Base-by-base conservation (phyloP, 2,888 invertebrate genomes). In the Meloe dianella region DNA sequence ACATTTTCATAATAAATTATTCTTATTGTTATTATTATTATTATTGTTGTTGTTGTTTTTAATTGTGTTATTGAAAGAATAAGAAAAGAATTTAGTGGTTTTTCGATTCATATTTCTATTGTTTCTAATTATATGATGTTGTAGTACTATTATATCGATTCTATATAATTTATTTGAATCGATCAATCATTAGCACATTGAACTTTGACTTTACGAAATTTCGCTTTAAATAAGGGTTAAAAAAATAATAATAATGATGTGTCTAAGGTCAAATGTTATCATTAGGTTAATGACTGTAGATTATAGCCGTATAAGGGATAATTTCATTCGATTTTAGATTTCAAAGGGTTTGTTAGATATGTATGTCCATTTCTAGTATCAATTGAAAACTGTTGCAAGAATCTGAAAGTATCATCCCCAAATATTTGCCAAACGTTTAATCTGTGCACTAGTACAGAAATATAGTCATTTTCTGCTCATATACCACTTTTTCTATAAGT, bases 121-220 rank as follows among this genome's bases (percentile, higher is more conserved):
- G 38, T 38, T n/a, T n/a, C n/a, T 14, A 38, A 38, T 38, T 38
- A 38, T 10, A n/a, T 38, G 38, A 29, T 29, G 29, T 29, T 5
- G 29, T n/a, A n/a, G n/a, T n/a, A n/a, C n/a, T n/a, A n/a, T n/a
- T n/a, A n/a, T n/a, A n/a, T n/a, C n/a, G n/a, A n/a, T n/a, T n/a
- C n/a, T n/a, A n/a, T n/a, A n/a, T 47, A 10, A 17, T 47, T 41
- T 41, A 35, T 3, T 0, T 20, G 20, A 47, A n/a, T 17, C 20
- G 47, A 20, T 47, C 47, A 9, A 47, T 47, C 47, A 10, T 47
- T 47, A 47, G 47, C 47, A 47, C 47, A 47, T 47, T 20, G 47
- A 47, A 47, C 47, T 47, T 47, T 47, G 47, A 20, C 47, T 47
- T 47, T 47, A 47, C 47, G 9, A 47, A 47, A 47, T 47, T 47